Conservation (phyloP, 2,797 vertebrate genomes). For the Catharus ustulatus region DNA sequence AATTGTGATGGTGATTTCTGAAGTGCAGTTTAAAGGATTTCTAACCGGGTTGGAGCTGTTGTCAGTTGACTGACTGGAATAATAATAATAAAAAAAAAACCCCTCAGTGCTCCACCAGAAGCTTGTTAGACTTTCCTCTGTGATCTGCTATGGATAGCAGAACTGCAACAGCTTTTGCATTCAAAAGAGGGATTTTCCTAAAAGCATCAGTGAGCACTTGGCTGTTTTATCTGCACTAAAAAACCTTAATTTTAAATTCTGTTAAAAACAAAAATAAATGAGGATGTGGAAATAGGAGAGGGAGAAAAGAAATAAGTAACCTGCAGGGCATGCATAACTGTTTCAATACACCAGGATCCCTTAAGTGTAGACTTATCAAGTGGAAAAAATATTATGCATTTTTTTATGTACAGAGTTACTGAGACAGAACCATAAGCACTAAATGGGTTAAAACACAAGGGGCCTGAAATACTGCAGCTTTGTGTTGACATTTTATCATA, state of each 20-base stretch:
- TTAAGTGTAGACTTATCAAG: neutral
- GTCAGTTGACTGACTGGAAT: slow-evolving; percentile 60
- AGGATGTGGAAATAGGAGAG: neutral
- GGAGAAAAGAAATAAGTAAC: neutral
- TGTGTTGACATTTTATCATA: slow-evolving; percentile 15
- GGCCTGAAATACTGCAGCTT: neutral
- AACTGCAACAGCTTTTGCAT: slow-evolving; percentile 78
- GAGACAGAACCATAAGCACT: neutral
- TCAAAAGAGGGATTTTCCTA: slow-evolving; percentile 79
- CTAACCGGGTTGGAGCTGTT: slow-evolving; percentile 49
- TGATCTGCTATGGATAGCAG: slow-evolving; percentile 68
- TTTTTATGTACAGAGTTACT: neutral
- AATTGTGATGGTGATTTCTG: slow-evolving; percentile 65
- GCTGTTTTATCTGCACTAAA: slow-evolving; percentile 73
- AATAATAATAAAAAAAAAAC: slow-evolving; percentile 41
- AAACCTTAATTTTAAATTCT: slow-evolving; percentile 32
- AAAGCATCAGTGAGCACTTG: slow-evolving; percentile 81
- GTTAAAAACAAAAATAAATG: slow-evolving; percentile 55
- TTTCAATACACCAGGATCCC: neutral
- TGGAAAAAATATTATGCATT: neutral
- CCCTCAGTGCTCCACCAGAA: neutral
- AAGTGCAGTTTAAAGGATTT: slow-evolving; percentile 62
- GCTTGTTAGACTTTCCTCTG: slow-evolving; percentile 72
- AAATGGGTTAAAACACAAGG: slow-evolving; percentile 38
- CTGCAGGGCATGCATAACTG: neutral